Evolutionary conservation across 2,797 vertebrate species (phyloP).

Genomic region (Threskiornis aethiopicus): DNA sequence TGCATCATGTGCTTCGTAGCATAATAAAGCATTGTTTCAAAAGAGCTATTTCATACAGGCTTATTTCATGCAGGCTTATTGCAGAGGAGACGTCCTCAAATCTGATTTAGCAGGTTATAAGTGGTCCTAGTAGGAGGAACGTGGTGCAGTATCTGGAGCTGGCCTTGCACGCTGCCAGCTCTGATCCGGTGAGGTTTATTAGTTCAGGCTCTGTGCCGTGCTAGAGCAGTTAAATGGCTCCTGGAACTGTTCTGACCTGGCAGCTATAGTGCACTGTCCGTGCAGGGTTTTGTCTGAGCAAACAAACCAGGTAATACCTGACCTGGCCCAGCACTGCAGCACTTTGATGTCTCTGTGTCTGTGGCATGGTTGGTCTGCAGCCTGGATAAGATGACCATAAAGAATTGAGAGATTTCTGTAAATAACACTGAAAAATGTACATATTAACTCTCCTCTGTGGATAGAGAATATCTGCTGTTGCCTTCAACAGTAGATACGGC

Average conservation of each 20-base stretch:
- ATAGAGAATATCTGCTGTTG: background rate
- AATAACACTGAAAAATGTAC: background rate
- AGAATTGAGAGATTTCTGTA: background rate
- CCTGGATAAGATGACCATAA: background rate
- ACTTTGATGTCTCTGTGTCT: background rate
- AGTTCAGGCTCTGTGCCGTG: background rate
- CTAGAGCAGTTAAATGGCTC: background rate
- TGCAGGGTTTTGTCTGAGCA: background rate
- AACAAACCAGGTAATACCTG: background rate
- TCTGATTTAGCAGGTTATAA: background rate
- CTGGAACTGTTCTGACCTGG: background rate
- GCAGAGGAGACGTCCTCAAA: background rate
- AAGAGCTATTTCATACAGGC: background rate
- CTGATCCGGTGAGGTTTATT: background rate
- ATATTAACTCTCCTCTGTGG: fast-evolving
- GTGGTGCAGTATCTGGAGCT: background rate
- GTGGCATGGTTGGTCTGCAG: background rate
- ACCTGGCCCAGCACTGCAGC: background rate
- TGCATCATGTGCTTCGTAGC: background rate
- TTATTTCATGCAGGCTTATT: background rate
- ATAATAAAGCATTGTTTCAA: slow-evolving; percentile 23
- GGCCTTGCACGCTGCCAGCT: background rate
- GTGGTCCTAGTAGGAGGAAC: background rate
- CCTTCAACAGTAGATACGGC: background rate
- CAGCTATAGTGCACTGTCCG: background rate